Evolutionary conservation across 2,797 vertebrate species (phyloP).

Genomic region (Mastacembelus armatus): DNA sequence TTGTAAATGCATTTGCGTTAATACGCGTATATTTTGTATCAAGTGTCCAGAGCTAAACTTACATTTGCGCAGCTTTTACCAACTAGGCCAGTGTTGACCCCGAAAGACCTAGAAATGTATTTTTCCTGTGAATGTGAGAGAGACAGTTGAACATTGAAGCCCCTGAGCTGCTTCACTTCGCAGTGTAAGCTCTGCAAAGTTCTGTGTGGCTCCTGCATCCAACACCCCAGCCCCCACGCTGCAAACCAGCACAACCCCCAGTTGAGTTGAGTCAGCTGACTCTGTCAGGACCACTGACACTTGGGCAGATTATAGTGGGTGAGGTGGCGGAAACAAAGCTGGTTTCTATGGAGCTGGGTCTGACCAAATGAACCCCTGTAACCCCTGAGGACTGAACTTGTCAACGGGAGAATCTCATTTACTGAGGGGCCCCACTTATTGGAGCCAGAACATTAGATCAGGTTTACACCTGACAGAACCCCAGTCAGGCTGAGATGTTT

Average conservation of each 20-base stretch:
- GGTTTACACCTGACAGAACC: constrained; percentile 34
- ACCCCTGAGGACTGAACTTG: constrained; percentile 51
- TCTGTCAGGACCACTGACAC: constrained; percentile 40
- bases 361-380: constrained; percentile 63
- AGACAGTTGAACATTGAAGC: too few species aligned
- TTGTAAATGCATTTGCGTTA: too few species aligned
- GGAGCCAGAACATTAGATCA: constrained; percentile 23
- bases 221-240: constrained; percentile 44
- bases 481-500: too few species aligned
- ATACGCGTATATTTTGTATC: background rate
- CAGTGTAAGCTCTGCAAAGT: background rate
- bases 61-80: background rate
- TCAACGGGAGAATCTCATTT: constrained; percentile 58
- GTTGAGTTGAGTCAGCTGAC: constrained; percentile 68
- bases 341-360: constrained; percentile 66
- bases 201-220: constrained; percentile 3
- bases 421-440: constrained; percentile 56
- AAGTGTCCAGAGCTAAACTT: constrained; percentile 39
- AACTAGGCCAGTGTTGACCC: too few species aligned
- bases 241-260: constrained; percentile 38
- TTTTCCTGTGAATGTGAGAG: too few species aligned
- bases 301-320: constrained; percentile 57
- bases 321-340: constrained; percentile 73
- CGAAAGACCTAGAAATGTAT: too few species aligned
- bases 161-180: too few species aligned